Evolutionary conservation across 1,140 invertebrate species (phyloP), one percentile per base, ranked within the genome.

Genomic region (Sarcophaga peregrina): DNA sequence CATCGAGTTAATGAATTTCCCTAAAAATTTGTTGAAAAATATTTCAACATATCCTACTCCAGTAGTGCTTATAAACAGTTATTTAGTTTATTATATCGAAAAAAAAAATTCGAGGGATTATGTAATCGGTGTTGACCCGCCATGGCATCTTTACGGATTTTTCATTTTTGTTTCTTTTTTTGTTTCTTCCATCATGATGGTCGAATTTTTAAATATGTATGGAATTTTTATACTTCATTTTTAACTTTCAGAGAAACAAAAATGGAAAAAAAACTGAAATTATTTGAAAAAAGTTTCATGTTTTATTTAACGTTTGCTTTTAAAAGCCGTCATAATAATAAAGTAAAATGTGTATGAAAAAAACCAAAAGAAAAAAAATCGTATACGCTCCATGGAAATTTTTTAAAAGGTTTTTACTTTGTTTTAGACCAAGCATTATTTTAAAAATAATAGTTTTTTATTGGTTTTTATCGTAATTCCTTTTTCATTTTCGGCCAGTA

Each of bases 261-360:
- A 37, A 37, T 4, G 25, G 25, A 37, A 4, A 37, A 37, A 37
- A 37, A 62, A 8, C 62, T 20, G 47, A 50, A 25, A 52, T 15
- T 15, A 45, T 37, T 37, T 37, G n/a, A 50, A 50, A 78, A 78
- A 76, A 20, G 47, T 78, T 78, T 4, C 25, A 37, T 37, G n/a
- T 78, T 50, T 25, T 48, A 11, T 6, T 20, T 72, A 25, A 25
- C 11, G 17, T 72, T 78, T 78, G 75, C 75, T 78, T 76, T 76
- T 20, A 78, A 78, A 78, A 37, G n/a, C 75, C 75, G 75, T 78
- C 75, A 78, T 78, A 78, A 78, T 78, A 78, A 78, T 78, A 78
- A 78, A 78, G 47, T 78, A 20, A 17, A 78, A 78, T 78, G 50
- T 78, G 47, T 78, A 50, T 78, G 75, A 50, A 68, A 58, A 76